These are phyloP conservation scores for Premnoplex brunnescens DNA, from an alignment of 2,797 vertebrate species.

Conservation along the genomic window DNA sequence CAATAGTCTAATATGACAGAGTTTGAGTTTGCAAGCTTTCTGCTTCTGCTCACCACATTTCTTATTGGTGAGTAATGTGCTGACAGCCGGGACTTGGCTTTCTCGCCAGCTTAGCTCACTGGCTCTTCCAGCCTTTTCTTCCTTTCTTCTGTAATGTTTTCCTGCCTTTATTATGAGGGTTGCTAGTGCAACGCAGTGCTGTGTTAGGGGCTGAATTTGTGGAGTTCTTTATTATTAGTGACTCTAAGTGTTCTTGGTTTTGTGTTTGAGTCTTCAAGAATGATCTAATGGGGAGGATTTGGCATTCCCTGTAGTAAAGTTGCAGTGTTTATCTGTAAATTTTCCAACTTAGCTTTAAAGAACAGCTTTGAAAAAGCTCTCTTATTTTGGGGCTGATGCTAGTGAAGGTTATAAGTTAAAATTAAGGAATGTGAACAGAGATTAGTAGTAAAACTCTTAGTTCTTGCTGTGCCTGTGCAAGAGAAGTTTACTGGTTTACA, in stretches of 20 bases:
- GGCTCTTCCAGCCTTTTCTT: conserved; percentile 6
- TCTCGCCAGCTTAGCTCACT: background rate
- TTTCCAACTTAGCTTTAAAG: background rate
- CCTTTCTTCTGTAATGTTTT: conserved; percentile 33
- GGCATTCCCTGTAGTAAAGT: background rate
- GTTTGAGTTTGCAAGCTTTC: conserved; percentile 45
- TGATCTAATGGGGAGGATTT: conserved; percentile 13
- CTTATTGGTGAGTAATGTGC: conserved; percentile 71
- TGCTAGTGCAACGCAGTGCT: conserved; percentile 12
- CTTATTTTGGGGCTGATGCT: background rate
- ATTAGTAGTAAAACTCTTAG: background rate
- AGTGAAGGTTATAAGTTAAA: background rate
- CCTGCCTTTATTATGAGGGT: conserved; percentile 42
- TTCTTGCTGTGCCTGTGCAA: background rate
- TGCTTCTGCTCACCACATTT: conserved; percentile 54
- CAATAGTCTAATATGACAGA: conserved; percentile 17
- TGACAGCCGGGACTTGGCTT: conserved; percentile 44
- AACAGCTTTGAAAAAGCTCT: background rate
- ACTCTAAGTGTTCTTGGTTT: background rate
- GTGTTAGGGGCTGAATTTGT: background rate
- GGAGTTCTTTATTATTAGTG: background rate
- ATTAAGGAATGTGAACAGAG: background rate
- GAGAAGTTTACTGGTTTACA: background rate
- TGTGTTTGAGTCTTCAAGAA: background rate
- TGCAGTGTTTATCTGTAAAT: background rate